Conservation (phyloP, 2,113 vertebrate species). For the Ictalurus furcatus region DNA sequence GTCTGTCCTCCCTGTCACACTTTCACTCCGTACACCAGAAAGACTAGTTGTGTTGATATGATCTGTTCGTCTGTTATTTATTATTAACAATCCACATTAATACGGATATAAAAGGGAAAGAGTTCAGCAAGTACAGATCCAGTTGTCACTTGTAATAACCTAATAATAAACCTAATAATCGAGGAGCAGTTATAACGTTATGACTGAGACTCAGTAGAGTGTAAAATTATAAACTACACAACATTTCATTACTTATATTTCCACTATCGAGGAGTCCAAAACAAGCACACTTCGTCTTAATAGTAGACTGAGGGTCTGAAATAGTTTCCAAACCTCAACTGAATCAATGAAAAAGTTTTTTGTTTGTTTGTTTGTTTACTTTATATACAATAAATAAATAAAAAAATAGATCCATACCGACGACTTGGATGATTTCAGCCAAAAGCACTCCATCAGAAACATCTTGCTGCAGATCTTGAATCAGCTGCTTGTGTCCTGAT, state of each 20-base stretch:
- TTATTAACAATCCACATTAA: background rate
- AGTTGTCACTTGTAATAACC: background rate
- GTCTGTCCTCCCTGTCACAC: background rate
- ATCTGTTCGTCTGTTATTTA: background rate
- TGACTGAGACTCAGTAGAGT: background rate
- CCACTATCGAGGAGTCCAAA: background rate
- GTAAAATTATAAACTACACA: background rate
- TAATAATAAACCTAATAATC: background rate
- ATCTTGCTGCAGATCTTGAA: conserved; percentile 96
- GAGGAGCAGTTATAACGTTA: background rate
- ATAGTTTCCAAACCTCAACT: background rate
- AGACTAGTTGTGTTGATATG: background rate
- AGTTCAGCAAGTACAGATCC: background rate
- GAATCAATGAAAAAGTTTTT: background rate
- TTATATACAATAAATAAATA: background rate
- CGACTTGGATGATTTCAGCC: conserved; percentile 97
- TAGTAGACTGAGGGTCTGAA: background rate
- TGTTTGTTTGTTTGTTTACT: background rate
- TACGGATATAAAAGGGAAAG: background rate
- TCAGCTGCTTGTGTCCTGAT: conserved; percentile 94
- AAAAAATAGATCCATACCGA: conserved; percentile 81
- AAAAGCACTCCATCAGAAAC: conserved; percentile 93
- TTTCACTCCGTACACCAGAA: too few species aligned
- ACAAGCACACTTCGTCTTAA: background rate
- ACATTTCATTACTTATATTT: background rate